phyloP scores from a whole-genome alignment of 2,113 vertebrate species.

The human (Homo sapiens) region DNA sequence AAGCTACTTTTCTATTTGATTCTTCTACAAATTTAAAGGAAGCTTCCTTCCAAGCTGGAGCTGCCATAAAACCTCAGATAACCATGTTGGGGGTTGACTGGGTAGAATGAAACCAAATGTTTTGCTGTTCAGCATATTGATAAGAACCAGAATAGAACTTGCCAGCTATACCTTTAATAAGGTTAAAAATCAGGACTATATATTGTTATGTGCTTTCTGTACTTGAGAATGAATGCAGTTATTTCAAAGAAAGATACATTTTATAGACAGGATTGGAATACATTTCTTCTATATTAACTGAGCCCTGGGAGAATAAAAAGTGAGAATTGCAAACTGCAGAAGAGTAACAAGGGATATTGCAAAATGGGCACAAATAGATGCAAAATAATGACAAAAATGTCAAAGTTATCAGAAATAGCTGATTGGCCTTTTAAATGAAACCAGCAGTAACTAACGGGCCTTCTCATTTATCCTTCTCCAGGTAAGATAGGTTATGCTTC shows the following conservation, averaged over 20 bases:
- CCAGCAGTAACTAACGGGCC: no score
- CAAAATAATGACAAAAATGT: not conserved
- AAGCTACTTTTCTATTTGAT: not conserved
- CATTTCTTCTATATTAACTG: not conserved
- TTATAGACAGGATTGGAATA: no score
- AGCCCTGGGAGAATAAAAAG: not conserved
- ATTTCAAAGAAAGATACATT: not conserved
- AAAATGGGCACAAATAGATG: not conserved
- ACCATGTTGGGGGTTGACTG: fast-evolving
- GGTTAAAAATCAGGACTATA: not conserved
- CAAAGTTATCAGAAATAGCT: not conserved
- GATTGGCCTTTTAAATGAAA: not conserved
- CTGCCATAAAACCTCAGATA: no score
- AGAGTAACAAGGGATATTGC: not conserved
- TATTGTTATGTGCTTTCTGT: not conserved
- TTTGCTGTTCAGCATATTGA: fast-evolving
- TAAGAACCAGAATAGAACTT: not conserved
- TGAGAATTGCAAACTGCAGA: not conserved
- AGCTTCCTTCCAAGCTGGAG: no score
- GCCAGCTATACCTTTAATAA: not conserved
- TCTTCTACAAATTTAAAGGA: not conserved
- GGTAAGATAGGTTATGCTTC: not conserved
- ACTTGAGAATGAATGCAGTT: not conserved
- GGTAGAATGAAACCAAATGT: not conserved
- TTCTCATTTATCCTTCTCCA: not conserved